These are phyloP conservation scores for Poeciliopsis paucimaculata DNA, from an alignment of 2,797 vertebrate genomes.

Conservation along the genomic window DNA sequence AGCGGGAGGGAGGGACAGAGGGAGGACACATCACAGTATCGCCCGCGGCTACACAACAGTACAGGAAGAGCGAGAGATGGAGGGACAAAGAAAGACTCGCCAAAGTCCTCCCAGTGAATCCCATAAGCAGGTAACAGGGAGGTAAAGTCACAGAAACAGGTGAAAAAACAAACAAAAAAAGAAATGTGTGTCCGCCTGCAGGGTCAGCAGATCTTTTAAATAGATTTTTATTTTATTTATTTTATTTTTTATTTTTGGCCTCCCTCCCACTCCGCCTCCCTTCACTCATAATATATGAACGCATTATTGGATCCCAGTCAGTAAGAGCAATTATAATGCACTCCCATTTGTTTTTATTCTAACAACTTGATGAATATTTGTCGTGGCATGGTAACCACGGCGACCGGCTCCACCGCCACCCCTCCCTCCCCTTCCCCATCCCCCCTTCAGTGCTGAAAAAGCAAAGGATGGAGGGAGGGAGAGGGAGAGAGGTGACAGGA, in stretches of 20 bases:
- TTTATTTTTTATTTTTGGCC: conserved; percentile 18
- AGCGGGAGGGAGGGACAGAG: conserved; percentile 79
- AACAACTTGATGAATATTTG: conserved; percentile 83
- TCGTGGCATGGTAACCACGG: conserved; percentile 83
- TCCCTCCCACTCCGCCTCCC: conserved; percentile 26
- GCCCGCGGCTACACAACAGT: conserved; percentile 80
- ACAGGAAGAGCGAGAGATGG: conserved; percentile 71
- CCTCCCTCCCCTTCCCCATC: conserved; percentile 52
- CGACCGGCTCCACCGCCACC: conserved; percentile 71
- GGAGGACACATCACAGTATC: conserved; percentile 82
- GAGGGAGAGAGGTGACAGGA: conserved; percentile 79
- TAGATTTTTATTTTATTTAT: conserved; percentile 26
- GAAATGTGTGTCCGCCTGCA: conserved; percentile 1
- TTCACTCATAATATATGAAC: conserved; percentile 73
- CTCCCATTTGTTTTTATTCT: conserved; percentile 80
- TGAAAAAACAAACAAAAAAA: conserved; percentile 1
- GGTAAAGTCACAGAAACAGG: conserved; percentile 48
- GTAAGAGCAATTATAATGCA: conserved; percentile 77
- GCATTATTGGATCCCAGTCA: conserved; percentile 67
- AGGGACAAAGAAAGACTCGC: conserved; percentile 73
- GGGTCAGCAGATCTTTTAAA: conserved; percentile 28
- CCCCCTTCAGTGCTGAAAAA: conserved; percentile 51
- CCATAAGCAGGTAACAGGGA: conserved; percentile 62
- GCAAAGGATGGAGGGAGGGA: conserved; percentile 49
- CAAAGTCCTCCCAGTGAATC: conserved; percentile 62